Percentiles rank a stretch among this genome's conserved stretches.
phyloP scores from a whole-genome alignment of 2,797 vertebrate species.

The Okamejei kenojei region DNA sequence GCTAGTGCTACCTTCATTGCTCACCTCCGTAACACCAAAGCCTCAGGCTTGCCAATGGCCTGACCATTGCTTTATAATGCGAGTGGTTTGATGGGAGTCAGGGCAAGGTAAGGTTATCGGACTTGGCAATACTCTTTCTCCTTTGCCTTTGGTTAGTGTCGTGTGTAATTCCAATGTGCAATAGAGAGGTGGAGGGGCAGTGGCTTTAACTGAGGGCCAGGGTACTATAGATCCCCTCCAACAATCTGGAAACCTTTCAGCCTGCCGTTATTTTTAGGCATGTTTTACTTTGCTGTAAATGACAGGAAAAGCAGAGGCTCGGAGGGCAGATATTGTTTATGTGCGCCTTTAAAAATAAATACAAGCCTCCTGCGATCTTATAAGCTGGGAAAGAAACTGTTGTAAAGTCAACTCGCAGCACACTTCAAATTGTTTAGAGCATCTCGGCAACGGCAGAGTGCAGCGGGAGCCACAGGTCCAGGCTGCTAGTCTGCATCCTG shows the following conservation, averaged over 20 bases:
- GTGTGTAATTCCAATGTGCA: not conserved
- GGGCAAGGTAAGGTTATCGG: too few relatives aligned
- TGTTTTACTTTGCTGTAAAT: not conserved
- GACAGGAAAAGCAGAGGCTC: not conserved
- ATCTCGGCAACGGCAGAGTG: not conserved
- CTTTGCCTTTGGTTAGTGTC: too few relatives aligned
- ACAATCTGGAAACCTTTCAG: not conserved
- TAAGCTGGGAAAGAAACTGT: not conserved
- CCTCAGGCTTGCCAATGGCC: too few relatives aligned
- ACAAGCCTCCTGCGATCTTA: not conserved
- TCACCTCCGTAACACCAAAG: too few relatives aligned
- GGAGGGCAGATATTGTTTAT: not conserved
- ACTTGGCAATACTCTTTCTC: too few relatives aligned
- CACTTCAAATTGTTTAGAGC: conserved; percentile 14
- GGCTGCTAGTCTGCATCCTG: not conserved
- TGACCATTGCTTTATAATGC: too few relatives aligned
- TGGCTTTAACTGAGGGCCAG: not conserved
- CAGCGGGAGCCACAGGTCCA: not conserved
- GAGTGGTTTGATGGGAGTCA: too few relatives aligned
- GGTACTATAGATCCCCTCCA: not conserved
- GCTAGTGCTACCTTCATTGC: too few relatives aligned
- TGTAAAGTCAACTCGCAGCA: conserved; percentile 4
- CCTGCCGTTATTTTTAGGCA: not conserved
- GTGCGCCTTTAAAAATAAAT: conserved; percentile 11
- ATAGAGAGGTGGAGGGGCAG: not conserved